Evolutionary conservation across 1,140 invertebrate species (phyloP), one percentile per base, ranked within the genome.

Genomic region (Lutraria rhynchaena): DNA sequence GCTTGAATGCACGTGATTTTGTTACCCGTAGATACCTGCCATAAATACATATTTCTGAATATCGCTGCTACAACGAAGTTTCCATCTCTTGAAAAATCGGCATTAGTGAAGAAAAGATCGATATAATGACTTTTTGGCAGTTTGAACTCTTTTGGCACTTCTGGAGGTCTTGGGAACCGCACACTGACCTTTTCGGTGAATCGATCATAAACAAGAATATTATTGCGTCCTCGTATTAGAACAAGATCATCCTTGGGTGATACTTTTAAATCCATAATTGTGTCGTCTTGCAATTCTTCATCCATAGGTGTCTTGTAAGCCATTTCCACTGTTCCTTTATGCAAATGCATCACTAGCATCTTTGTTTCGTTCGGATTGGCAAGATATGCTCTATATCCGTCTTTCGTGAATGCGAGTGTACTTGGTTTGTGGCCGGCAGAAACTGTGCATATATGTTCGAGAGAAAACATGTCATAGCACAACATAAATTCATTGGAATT

Each of bases 11-110:
- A 86, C 1, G 83, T 87, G 0, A 90, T 74, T 3, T 86, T 77
- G 41, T 81, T 67, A 4, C 86, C 73, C 5, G 80, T 83, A 3
- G 78, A 81, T 27, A 90, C 73, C 27, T 90, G 74, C 90, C 91
- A 91, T 2, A 92, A 37, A 63, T 90, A 90, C n/a, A 92, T 84
- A 70, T 90, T 89, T 44, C 90, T 67, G 71, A 92, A 92, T 13
- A 92, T 85, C 37, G 90, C 85, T 0, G 78, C 89, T 17, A 91
- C 83, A 15, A 92, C 85, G 63, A 78, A 86, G 29, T 87, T 82
- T 37, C 91, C 87, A 81, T 90, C 90, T 13, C 83, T 61, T 3
- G 89, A 88, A 74, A 92, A 91, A 3, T 87, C 83, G 1, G 90
- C 90, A 44, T 88, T 76, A 1, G 87, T 90, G 84, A 89, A 92